Base-by-base conservation (phyloP, 2,113 vertebrate genomes). In the Sphyrna mokarran region DNA sequence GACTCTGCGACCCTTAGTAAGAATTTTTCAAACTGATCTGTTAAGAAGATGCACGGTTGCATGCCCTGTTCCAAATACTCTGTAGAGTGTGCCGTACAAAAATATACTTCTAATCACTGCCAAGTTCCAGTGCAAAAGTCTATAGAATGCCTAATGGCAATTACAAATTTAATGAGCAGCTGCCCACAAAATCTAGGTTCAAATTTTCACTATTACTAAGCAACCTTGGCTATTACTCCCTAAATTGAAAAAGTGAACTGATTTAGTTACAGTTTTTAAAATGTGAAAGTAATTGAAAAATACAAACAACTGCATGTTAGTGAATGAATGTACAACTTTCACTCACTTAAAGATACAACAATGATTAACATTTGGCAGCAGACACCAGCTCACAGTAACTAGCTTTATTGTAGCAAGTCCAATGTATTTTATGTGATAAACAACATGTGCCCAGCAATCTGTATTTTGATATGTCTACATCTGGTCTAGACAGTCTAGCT, bases 361-460 rank as follows among this genome's bases (percentile, higher is more conserved):
- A 70, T 26, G 93, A 94, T 43, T 94, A 43, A 94, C 70, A 48
- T 13, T 94, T 94, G 93, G 61, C 90, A 90, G 54, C 48, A 91
- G 89, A 72, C 86, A 63, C 54, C 95, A 43, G 80, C 80, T 70
- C 94, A 96, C 86, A 95, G 94, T 40, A 86, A 87, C 96, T 96
- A 96, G 96, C 96, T 96, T 95, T 96, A 96, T 95, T 96, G 96
- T 96, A 97, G 95, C 96, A 96, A 80, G 89, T 96, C 83, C 96
- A 95, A 95, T 96, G 96, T 95, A 97, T 96, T 97, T 96, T 96
- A 96, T 97, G 97, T 95, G 96, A 97, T 97, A 97, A 97, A 98
- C 97, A 97, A 97, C 97, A 97, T 97, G 96, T 97, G 97, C 96
- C 96, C 96, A 96, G 96, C 96, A 96, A 96, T 89, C 95, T 83